Conservation (phyloP, 2,797 vertebrate genomes). For the Enteromius trimaculatus region DNA sequence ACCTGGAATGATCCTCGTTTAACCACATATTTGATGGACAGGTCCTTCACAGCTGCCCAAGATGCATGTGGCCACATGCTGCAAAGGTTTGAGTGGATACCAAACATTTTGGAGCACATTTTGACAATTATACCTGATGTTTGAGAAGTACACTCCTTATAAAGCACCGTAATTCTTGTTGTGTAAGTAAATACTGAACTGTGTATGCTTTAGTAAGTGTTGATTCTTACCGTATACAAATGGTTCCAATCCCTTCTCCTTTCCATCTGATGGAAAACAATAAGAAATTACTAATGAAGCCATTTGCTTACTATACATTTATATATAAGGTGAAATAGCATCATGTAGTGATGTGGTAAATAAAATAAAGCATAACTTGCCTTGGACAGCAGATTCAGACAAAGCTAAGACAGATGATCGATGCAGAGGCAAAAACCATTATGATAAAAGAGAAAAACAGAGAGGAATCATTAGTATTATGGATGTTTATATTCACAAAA, state of each 20-base stretch:
- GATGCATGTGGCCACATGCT: not conserved
- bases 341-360: not conserved
- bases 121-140: not conserved
- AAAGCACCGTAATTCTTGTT: not conserved
- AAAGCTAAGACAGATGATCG: conserved; percentile 58
- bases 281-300: not conserved
- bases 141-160: not conserved
- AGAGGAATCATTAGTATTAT: conserved; percentile 14
- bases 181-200: not conserved
- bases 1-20: not conserved
- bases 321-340: not conserved
- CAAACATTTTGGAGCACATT: not conserved
- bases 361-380: conserved; percentile 64
- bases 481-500: not conserved
- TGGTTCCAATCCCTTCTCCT: conserved; percentile 78
- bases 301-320: not conserved
- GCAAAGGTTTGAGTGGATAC: not conserved
- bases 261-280: conserved; percentile 68
- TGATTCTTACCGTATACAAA: conserved; percentile 89
- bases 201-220: not conserved
- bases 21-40: not conserved
- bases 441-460: conserved; percentile 30
- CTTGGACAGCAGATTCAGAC: conserved; percentile 61
- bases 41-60: not conserved
- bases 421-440: conserved; percentile 8